phyloP scores from a whole-genome alignment of 2,888 invertebrate genomes.

The Himalopsyche kuldschensis region DNA sequence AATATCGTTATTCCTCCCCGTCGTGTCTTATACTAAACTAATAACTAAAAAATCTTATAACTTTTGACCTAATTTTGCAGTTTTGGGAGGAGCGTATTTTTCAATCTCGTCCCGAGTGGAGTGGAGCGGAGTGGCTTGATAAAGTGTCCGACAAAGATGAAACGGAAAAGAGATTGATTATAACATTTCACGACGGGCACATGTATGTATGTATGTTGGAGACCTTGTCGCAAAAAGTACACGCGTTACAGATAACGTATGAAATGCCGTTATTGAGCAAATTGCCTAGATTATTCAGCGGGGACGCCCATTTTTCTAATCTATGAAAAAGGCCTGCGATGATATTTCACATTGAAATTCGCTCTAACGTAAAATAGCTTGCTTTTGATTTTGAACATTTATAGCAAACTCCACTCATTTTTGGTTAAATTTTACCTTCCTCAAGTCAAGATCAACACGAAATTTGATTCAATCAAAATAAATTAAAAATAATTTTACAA shows the following conservation, averaged over 20 bases:
- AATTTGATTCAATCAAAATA: too few species aligned
- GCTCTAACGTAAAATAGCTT: not conserved
- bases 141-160: not conserved
- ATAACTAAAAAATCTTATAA: too few species aligned
- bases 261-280: not conserved
- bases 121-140: not conserved
- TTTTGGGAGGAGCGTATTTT: not conserved
- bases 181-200: not conserved
- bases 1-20: too few species aligned
- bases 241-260: not conserved
- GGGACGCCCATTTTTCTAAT: not conserved
- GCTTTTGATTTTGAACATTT: too few species aligned
- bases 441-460: too few species aligned
- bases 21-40: too few species aligned
- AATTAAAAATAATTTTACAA: too few species aligned
- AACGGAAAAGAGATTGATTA: not conserved
- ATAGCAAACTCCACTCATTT: too few species aligned
- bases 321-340: not conserved
- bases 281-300: not conserved
- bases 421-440: too few species aligned
- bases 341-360: not conserved
- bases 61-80: not conserved
- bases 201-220: not conserved
- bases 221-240: not conserved
- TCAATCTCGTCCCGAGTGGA: not conserved